Evolutionary conservation across 2,888 invertebrate genomes (phyloP), one percentile per base, ranked within the genome.

Genomic region (Autographa gamma): DNA sequence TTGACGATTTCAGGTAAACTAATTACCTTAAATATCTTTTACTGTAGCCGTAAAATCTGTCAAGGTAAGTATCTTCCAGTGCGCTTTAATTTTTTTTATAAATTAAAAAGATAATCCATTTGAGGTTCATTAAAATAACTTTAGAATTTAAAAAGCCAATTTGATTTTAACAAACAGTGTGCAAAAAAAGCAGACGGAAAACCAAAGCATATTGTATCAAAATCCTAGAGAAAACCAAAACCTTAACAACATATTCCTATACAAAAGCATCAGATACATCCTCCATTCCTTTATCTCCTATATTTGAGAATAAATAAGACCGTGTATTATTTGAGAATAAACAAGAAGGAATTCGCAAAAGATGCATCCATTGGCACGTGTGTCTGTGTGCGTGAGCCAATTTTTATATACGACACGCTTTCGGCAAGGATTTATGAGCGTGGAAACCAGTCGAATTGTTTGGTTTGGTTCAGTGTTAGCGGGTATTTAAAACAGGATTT

Each of bases 351-450:
- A 31, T 38, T 61, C 68, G 67, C 34, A 71, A 79, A 68, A 75
- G 76, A 80, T 81, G 83, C 85, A 83, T 78, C 85, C 73, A 73
- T 65, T 25, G 71, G 64, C 69, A 69, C 52, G 56, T n/a, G 31
- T 32, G 68, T 31, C 14, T 65, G 75, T 66, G 79, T 77, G 79
- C 67, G 81, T 77, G 75, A 80, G 67, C 66, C 84, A 86, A 85
- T 87, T 86, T 87, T 87, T 81, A 70, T 82, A 79, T 84, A 83
- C 74, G 71, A 75, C 73, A 74, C 77, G 76, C 73, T 79, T 79
- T 61, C 69, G 64, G 76, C 31, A 48, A 69, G 72, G 81, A 88
- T 87, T 86, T 87, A 85, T 88, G 71, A 73, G 64, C 68, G 69
- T 52, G 71, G 66, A 77, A 63, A 70, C 61, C 63, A 70, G 77